phyloP scores from a whole-genome alignment of 2,113 vertebrate species.

The Eurystomus gularis region DNA sequence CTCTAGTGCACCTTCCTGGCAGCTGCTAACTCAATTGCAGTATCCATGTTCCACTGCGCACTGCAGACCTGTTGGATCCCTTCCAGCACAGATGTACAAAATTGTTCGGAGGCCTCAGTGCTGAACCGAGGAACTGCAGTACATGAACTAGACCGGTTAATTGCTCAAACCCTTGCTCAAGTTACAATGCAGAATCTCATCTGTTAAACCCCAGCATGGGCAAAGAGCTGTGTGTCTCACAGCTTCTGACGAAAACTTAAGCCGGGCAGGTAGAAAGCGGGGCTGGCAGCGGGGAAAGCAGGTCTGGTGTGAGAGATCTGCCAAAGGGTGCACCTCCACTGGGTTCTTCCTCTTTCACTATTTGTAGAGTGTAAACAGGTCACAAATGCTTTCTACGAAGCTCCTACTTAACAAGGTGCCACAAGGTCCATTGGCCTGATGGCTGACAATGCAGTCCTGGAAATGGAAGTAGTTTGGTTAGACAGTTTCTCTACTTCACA shows the following conservation, averaged over 20 bases:
- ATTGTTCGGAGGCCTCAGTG: background rate
- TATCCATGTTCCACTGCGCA: background rate
- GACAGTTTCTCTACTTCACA: background rate
- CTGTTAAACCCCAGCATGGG: fast-evolving
- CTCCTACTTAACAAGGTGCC: background rate
- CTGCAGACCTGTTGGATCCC: background rate
- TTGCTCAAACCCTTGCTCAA: background rate
- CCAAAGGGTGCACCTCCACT: background rate
- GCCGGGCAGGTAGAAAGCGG: background rate
- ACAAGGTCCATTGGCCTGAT: background rate
- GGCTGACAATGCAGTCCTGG: background rate
- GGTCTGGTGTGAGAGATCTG: background rate
- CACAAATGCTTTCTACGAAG: background rate
- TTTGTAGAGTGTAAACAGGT: background rate
- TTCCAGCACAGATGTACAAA: constrained; percentile 25
- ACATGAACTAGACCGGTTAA: background rate
- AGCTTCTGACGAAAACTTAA: background rate
- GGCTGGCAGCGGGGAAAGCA: background rate
- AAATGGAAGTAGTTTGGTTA: background rate
- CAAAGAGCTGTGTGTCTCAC: background rate
- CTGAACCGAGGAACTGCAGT: background rate
- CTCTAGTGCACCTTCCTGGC: background rate
- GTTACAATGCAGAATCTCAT: background rate
- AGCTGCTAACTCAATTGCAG: background rate
- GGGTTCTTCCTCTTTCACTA: background rate